Base-by-base conservation (phyloP, 2,797 vertebrate species). In the Syndactyla subalaris region DNA sequence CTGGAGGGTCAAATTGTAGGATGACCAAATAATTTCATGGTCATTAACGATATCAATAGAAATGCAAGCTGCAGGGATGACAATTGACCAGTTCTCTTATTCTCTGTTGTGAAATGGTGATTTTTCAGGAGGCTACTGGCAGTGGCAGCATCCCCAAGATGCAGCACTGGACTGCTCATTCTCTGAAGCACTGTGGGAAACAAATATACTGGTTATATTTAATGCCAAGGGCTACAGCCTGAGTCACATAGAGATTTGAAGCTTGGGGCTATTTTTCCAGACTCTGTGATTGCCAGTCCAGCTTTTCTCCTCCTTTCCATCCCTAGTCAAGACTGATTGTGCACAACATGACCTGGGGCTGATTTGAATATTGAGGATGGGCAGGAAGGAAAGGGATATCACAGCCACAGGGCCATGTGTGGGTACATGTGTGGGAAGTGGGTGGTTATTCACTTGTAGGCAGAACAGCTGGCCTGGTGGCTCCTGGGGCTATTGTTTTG, bases 341-440 rank as follows among this genome's bases (percentile, higher is more conserved):
- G 39, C 30, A 29, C 54, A 77, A 39, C n/a, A 32, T 51, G 15
- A 49, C 30, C 19, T 54, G 30, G 26, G 59, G 24, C 43, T 38
- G 62, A 48, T 62, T 16, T 43, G 45, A 59, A 41, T 2, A 2
- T 24, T 78, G 55, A 62, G 39, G 6, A 45, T 58, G n/a, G 55
- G 13, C 38, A 24, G 43, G n/a, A 70, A 59, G 32, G 10, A 2
- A 45, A 57, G 34, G 34, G 19, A 61, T 23, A 4, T 18, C 2
- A 1, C 58, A 51, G 51, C 51, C 2, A 0, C 12, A 46, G 51
- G 52, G 29, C 38, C 8, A 6, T 0, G 0, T 39, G 22, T 48
- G 26, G n/a, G 9, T 58, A 32, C 3, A 3, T 52, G 61, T 70
- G 22, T 30, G 32, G 39, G 41, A 77, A 67, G 23, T 7, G 2